Conservation (phyloP, 1,140 invertebrate genomes). For the Halesus radiatus region DNA sequence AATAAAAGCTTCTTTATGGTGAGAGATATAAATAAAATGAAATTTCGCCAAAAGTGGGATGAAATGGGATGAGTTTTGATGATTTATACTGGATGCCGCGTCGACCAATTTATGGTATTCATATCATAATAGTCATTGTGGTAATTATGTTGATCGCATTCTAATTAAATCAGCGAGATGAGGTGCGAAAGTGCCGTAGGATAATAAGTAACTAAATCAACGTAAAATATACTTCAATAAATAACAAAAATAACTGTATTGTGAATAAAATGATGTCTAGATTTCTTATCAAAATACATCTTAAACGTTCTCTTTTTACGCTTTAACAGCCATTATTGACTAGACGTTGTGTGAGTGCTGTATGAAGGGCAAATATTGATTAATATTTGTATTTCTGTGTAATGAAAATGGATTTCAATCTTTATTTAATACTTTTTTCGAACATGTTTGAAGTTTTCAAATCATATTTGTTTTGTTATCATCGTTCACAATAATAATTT, state of each 20-base stretch:
- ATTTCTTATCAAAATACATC: slow-evolving; percentile 21
- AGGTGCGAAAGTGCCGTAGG: too few species aligned
- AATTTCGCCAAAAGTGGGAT: neutral
- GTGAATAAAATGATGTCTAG: neutral
- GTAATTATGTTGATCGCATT: too few species aligned
- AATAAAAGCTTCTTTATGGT: slow-evolving; percentile 41
- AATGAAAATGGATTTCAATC: slow-evolving; percentile 15
- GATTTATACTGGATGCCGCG: neutral
- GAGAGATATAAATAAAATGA: neutral
- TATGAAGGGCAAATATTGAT: neutral
- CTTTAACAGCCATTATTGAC: slow-evolving; percentile 48
- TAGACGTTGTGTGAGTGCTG: slow-evolving; percentile 32
- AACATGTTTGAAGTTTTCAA: slow-evolving; percentile 21
- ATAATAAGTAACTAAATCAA: neutral
- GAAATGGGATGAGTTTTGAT: slow-evolving; percentile 19
- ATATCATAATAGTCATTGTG: too few species aligned
- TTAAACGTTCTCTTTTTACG: slow-evolving; percentile 40
- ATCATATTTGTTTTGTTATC: slow-evolving; percentile 8
- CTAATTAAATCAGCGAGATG: too few species aligned
- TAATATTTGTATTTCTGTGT: neutral
- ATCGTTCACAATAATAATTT: slow-evolving; percentile 7
- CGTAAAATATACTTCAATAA: slow-evolving; percentile 28
- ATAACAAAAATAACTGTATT: slow-evolving; percentile 41
- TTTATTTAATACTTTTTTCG: slow-evolving; percentile 38
- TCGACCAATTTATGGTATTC: neutral